Base-by-base conservation (phyloP, 1,140 invertebrate genomes). In the Amyelois transitella region DNA sequence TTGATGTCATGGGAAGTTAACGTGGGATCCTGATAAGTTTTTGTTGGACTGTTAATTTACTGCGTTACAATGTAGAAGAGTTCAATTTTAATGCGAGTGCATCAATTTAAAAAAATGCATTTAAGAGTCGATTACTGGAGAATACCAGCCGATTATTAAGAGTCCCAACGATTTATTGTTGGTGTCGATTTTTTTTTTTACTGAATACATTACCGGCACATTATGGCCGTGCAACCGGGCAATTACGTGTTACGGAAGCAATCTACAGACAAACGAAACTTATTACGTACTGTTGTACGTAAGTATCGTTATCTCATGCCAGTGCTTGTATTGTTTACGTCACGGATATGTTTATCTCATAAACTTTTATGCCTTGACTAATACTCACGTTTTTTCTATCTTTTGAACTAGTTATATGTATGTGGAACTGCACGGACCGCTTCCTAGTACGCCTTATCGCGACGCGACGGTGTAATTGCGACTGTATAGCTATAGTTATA, bases 1-100 rank as follows among this genome's bases (percentile, higher is more conserved):
- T 82, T 79, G 69, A 85, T 80, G 71, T 62, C 71, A 75, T 81
- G 78, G 78, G 77, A 81, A 81, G 67, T 24, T 55, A 54, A 58
- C 66, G 65, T 72, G 72, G 65, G 63, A 78, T 64, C 62, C 52
- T 65, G 53, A 70, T 61, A 55, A 21, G 21, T 59, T 61, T 53
- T 52, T 44, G 43, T 67, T 56, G 53, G 51, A 58, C 38, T 28
- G 20, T 25, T 60, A 62, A 58, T 57, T 50, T 52, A 14, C 38
- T 24, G 22, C 8, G 22, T 1, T 32, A 32, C 8, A 32, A 1
- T 38, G 32, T 38, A 38, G 32, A n/a, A 14, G 8, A 47, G 43
- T 43, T 21, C 50, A 48, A 54, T 28, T 12, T 43, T 5, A 18
- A 25, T 19, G 28, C 45, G 55, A 59, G 47, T 44, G 43, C 44